These are phyloP conservation scores for Xestia c-nigrum DNA, from an alignment of 2,888 invertebrate species.

Conservation along the genomic window DNA sequence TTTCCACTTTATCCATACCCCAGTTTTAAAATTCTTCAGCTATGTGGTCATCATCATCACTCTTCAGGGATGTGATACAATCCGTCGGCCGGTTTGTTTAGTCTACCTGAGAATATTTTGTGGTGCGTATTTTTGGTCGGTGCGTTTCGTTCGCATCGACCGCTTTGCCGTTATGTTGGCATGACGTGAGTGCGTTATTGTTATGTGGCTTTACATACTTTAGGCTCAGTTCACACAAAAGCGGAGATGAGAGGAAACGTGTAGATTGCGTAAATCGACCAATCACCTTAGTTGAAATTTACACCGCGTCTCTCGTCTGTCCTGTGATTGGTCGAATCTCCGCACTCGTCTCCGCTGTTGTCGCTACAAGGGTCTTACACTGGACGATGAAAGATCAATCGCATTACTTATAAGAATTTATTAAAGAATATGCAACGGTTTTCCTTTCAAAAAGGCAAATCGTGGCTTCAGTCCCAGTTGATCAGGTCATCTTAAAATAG, in stretches of 20 bases:
- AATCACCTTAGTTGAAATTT: neutral
- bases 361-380: neutral
- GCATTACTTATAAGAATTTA: neutral
- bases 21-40: slow-evolving; percentile 24
- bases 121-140: slow-evolving; percentile 59
- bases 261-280: neutral
- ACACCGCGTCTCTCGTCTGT: neutral
- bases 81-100: slow-evolving; percentile 65
- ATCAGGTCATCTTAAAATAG: neutral
- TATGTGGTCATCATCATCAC: slow-evolving; percentile 32
- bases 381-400: slow-evolving; percentile 12
- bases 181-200: slow-evolving; percentile 48
- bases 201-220: slow-evolving; percentile 30
- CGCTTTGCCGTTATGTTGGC: slow-evolving; percentile 50
- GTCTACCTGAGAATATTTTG: slow-evolving; percentile 65
- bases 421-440: neutral
- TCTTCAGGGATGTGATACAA: slow-evolving; percentile 43
- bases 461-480: neutral
- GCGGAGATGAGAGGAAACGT: neutral
- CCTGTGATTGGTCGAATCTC: neutral
- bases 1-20: neutral
- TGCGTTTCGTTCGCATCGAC: slow-evolving; percentile 50
- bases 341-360: neutral
- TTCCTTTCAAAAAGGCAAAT: slow-evolving; percentile 4
- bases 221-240: neutral